Conservation (phyloP, 2,888 invertebrate species). For the Leptopterna dolabrata region DNA sequence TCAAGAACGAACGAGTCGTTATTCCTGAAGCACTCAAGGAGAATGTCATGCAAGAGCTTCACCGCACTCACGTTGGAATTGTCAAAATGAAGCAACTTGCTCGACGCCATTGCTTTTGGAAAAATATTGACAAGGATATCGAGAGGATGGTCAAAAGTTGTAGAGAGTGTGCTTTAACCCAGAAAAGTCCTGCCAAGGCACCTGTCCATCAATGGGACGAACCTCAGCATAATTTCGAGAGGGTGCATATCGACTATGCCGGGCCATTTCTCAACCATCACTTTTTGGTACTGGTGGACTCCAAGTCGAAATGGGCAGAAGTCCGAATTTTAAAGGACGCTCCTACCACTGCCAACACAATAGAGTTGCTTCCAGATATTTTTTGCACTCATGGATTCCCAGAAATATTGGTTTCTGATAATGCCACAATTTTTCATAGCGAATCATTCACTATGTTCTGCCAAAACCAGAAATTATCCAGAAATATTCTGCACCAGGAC, state of each 20-base stretch:
- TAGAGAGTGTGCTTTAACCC: conserved; percentile 20
- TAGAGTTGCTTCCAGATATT: conserved; percentile 54
- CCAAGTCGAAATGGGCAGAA: conserved; percentile 58
- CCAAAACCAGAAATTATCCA: conserved; percentile 46
- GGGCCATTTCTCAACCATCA: conserved; percentile 60
- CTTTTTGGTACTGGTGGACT: conserved; percentile 60
- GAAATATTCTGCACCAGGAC: conserved; percentile 58
- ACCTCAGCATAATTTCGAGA: conserved; percentile 57
- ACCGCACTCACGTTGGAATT: conserved; percentile 60
- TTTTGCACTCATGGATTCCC: conserved; percentile 54
- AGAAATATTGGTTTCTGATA: conserved; percentile 56
- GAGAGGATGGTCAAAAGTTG: conserved; percentile 62
- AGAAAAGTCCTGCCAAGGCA: background rate
- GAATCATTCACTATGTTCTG: conserved; percentile 57
- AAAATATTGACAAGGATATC: conserved; percentile 62
- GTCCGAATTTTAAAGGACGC: background rate
- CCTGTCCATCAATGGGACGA: conserved; percentile 12
- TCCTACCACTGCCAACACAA: conserved; percentile 50
- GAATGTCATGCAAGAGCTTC: conserved; percentile 54
- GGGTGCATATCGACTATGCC: conserved; percentile 63
- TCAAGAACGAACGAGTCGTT: conserved; percentile 56
- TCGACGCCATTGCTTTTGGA: conserved; percentile 63
- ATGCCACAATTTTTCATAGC: conserved; percentile 59
- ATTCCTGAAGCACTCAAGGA: conserved; percentile 58
- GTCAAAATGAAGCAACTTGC: conserved; percentile 64